phyloP scores from a whole-genome alignment of 2,888 invertebrate species.

The Poecilus cupreus region DNA sequence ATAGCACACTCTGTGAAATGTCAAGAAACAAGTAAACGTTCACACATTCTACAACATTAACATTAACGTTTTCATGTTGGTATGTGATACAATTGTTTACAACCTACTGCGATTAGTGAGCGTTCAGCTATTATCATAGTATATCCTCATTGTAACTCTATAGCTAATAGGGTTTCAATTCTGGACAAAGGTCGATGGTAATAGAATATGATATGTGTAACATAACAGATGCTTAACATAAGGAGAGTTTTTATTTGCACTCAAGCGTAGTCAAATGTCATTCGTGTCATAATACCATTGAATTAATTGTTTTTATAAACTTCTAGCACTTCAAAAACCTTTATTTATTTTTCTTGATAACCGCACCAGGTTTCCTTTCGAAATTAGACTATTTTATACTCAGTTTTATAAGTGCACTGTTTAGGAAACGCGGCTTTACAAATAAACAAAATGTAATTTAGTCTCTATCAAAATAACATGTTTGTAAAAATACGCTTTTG shows the following conservation, averaged over 20 bases:
- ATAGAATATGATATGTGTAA: neutral
- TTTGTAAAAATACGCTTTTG: conserved; percentile 20
- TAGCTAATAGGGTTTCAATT: neutral
- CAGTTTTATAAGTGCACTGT: conserved; percentile 16
- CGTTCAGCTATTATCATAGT: neutral
- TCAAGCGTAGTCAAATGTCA: neutral
- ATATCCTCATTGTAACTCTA: neutral
- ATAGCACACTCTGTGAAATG: no score
- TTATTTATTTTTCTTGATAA: conserved; percentile 21
- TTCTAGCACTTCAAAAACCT: neutral
- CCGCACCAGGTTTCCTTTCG: conserved; percentile 19
- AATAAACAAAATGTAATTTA: conserved; percentile 44
- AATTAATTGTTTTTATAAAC: no score
- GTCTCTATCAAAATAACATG: conserved; percentile 41
- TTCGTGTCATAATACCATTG: no score
- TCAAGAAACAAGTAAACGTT: no score
- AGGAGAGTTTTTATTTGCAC: neutral
- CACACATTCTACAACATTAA: no score
- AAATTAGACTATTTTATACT: conserved; percentile 17
- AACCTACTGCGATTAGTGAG: neutral
- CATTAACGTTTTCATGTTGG: no score
- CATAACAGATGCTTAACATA: neutral
- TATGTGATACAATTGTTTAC: neutral
- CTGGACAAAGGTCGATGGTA: neutral
- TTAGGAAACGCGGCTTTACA: neutral